Percentiles rank a stretch among this genome's conserved stretches.
phyloP scores from a whole-genome alignment of 2,113 vertebrate species.

The Theropithecus gelada region DNA sequence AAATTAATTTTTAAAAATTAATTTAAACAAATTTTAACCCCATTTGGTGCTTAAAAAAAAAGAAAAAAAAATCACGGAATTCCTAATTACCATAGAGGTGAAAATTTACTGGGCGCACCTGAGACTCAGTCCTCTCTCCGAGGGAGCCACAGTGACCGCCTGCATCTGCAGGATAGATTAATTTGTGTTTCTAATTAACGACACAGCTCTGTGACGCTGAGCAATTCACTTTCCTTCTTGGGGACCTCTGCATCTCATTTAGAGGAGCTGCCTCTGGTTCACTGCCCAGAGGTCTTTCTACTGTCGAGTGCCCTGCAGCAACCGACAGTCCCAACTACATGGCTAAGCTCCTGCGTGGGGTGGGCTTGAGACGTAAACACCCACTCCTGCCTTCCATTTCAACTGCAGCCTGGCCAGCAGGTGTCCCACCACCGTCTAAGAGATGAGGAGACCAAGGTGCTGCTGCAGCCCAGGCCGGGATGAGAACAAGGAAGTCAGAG shows the following conservation, averaged over 20 bases:
- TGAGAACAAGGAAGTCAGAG: background rate
- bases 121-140: background rate
- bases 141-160: background rate
- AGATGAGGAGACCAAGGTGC: background rate
- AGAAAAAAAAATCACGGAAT: too few relatives aligned
- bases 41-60: too few relatives aligned
- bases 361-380: accelerated
- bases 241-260: background rate
- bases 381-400: accelerated
- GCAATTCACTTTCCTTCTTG: background rate
- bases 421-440: background rate
- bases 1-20: too few relatives aligned
- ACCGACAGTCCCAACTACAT: accelerated
- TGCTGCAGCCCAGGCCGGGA: background rate
- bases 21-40: too few relatives aligned
- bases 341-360: background rate
- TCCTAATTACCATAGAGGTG: background rate
- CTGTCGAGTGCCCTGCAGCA: accelerated
- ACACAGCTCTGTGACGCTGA: background rate
- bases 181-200: background rate
- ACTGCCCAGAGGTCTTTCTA: background rate
- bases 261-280: background rate
- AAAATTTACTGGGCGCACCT: background rate
- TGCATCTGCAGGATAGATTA: background rate
- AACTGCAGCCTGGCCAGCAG: too few relatives aligned